Conservation (phyloP, 2,797 vertebrate species). For the Xerus rutilus region DNA sequence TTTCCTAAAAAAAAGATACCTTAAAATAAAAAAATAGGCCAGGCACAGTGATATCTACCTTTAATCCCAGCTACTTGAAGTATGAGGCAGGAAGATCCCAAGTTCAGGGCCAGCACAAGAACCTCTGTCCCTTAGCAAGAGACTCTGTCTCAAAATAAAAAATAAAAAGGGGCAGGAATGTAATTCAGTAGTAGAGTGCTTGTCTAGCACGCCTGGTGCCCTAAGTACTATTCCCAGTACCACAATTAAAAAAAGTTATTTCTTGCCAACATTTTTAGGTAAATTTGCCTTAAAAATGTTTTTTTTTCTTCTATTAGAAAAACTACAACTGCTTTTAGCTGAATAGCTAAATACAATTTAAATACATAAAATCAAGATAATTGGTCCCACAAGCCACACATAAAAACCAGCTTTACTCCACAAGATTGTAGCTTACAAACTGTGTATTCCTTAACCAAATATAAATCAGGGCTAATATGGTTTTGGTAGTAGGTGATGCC, state of each 20-base stretch:
- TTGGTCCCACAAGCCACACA: constrained; percentile 14
- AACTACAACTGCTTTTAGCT: background rate
- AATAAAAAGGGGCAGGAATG: no score
- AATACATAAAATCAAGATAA: constrained; percentile 21
- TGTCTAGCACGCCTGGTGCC: background rate
- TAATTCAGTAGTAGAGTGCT: background rate
- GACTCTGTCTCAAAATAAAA: no score
- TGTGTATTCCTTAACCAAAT: constrained; percentile 30
- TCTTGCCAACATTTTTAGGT: constrained; percentile 1
- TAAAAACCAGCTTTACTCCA: constrained; percentile 43
- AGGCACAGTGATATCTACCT: background rate
- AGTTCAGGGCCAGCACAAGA: background rate
- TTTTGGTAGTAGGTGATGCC: background rate
- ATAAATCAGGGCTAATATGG: constrained; percentile 14
- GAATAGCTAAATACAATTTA: constrained; percentile 24
- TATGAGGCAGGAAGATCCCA: no score
- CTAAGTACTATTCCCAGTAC: background rate
- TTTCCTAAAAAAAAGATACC: background rate
- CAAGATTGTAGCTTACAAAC: background rate
- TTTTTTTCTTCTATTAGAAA: constrained; percentile 31
- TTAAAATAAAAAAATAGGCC: background rate
- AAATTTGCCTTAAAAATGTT: constrained; percentile 44
- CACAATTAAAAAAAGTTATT: background rate
- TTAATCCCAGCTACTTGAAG: background rate
- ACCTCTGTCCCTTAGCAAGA: background rate